Conservation (phyloP, 2,797 vertebrate species). For the Mus minutoides region DNA sequence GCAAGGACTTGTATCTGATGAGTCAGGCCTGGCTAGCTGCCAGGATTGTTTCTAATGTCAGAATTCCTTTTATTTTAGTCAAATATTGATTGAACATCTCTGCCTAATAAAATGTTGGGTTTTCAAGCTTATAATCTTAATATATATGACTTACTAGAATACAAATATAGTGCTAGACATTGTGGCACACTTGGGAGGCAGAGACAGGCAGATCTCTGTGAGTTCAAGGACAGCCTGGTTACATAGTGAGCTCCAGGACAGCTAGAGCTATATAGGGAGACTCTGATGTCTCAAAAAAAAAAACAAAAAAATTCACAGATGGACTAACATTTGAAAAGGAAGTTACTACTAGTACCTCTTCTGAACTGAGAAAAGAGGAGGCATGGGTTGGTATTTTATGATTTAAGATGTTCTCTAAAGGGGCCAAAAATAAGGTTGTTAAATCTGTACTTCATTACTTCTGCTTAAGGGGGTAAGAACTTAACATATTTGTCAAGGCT, state of each 20-base stretch:
- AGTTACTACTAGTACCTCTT: neutral
- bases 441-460: constrained; percentile 30
- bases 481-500: neutral
- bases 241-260: neutral
- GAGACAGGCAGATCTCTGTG: neutral
- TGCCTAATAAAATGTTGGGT: neutral
- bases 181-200: neutral
- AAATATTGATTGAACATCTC: constrained; percentile 22
- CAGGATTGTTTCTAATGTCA: neutral
- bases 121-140: constrained; percentile 46
- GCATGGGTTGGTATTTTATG: neutral
- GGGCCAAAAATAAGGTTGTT: neutral
- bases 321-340: constrained; percentile 29
- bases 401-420: neutral
- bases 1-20: neutral
- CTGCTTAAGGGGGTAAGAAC: neutral
- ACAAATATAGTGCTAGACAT: neutral
- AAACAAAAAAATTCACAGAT: neutral
- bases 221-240: neutral
- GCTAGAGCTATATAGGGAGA: neutral
- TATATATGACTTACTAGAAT: constrained; percentile 55
- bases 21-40: neutral
- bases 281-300: neutral
- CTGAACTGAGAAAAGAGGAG: neutral
- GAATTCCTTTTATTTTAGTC: constrained; percentile 34